phyloP scores from a whole-genome alignment of 1,140 invertebrate species.

The Pectinophora gossypiella region DNA sequence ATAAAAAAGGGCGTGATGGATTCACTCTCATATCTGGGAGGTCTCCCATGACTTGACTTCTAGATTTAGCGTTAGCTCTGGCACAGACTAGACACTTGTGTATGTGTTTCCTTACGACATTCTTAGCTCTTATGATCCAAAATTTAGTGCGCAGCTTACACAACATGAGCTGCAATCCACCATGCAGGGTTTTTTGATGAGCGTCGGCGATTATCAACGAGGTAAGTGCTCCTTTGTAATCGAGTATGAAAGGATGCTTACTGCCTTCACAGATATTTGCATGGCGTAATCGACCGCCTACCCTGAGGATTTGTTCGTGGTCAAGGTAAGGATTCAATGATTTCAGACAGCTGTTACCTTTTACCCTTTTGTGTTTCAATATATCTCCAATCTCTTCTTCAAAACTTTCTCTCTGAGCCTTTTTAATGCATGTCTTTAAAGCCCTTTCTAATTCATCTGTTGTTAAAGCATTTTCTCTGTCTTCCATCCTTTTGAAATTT shows the following conservation, averaged over 20 bases:
- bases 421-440: constrained; percentile 13
- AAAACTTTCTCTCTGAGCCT: constrained; percentile 22
- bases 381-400: constrained; percentile 21
- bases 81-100: constrained; percentile 6
- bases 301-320: constrained; percentile 39
- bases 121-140: constrained; percentile 9
- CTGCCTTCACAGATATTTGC: constrained; percentile 28
- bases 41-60: constrained; percentile 37
- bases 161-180: constrained; percentile 28
- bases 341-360: constrained; percentile 15
- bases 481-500: constrained; percentile 1
- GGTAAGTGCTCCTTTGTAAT: constrained; percentile 13
- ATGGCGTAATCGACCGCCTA: constrained; percentile 50
- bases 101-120: neutral
- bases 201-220: constrained; percentile 28
- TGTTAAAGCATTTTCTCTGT: neutral
- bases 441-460: constrained; percentile 16
- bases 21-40: constrained; percentile 33
- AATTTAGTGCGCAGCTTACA: constrained; percentile 24
- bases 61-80: neutral
- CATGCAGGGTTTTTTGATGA: constrained; percentile 35
- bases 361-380: constrained; percentile 8
- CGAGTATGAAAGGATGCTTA: constrained; percentile 38
- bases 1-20: constrained; percentile 25
- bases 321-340: constrained; percentile 45